phyloP scores from a whole-genome alignment of 1,140 invertebrate genomes.

The Stegodyphus mimosarum region DNA sequence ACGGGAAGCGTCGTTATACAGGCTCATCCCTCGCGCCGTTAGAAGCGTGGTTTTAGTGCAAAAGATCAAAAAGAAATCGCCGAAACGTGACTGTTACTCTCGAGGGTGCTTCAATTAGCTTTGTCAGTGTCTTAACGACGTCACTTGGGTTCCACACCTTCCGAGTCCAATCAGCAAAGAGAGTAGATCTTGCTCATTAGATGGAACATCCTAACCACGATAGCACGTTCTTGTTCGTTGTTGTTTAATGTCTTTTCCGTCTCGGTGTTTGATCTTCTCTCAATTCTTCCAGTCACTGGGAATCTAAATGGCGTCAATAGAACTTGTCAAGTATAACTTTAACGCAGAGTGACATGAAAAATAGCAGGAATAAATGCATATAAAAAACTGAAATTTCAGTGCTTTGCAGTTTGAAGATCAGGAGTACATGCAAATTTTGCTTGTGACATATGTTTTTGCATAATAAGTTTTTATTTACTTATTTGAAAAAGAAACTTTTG shows the following conservation, averaged over 20 bases:
- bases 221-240: conserved; percentile 10
- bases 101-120: conserved; percentile 24
- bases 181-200: conserved; percentile 15
- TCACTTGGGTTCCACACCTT: conserved; percentile 52
- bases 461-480: no score
- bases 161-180: conserved; percentile 31
- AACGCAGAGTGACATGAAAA: no score
- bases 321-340: no score
- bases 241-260: neutral
- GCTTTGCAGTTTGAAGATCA: no score
- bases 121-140: conserved; percentile 58
- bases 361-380: no score
- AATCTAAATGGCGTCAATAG: neutral
- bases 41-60: neutral
- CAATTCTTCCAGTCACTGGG: neutral
- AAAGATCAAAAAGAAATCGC: conserved; percentile 29
- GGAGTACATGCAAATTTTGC: no score
- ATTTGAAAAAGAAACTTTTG: no score
- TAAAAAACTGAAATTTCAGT: no score
- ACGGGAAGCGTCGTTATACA: neutral
- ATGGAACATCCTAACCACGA: neutral
- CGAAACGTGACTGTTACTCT: conserved; percentile 30
- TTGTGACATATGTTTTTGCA: no score
- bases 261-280: neutral
- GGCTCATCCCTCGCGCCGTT: conserved; percentile 1